phyloP scores from a whole-genome alignment of 2,113 vertebrate genomes.

The Macroglossus sobrinus region DNA sequence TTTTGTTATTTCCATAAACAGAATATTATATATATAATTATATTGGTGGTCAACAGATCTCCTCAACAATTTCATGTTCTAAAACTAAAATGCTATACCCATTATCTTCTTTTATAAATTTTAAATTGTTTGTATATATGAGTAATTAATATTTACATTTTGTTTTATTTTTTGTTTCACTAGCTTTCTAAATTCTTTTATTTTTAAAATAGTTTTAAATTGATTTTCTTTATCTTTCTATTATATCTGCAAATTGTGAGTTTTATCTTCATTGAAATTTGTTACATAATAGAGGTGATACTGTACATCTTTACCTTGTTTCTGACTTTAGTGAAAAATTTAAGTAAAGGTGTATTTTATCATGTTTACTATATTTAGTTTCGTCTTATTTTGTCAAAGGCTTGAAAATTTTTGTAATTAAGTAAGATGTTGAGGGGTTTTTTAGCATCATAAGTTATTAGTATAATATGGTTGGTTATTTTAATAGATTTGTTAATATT shows the following conservation, averaged over 20 bases:
- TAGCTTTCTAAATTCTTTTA: background rate
- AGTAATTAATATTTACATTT: background rate
- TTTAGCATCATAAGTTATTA: background rate
- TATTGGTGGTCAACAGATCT: background rate
- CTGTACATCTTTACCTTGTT: background rate
- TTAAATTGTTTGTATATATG: background rate
- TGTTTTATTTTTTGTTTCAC: background rate
- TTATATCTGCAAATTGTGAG: background rate
- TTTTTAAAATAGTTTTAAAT: background rate
- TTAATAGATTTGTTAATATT: background rate
- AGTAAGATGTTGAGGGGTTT: background rate
- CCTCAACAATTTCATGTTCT: background rate
- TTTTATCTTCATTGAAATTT: background rate
- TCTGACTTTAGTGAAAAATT: background rate
- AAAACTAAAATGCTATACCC: background rate
- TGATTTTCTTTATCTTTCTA: background rate
- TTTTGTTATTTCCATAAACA: background rate
- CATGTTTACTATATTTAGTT: background rate
- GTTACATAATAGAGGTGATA: background rate
- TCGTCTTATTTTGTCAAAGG: background rate
- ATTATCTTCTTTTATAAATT: background rate
- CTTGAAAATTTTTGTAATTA: background rate
- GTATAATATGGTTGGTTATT: background rate
- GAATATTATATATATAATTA: background rate
- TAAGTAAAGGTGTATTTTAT: background rate